Base-by-base conservation (phyloP, 35 echinoderm and acorn worm genomes). In the Apostichopus japonicus region DNA sequence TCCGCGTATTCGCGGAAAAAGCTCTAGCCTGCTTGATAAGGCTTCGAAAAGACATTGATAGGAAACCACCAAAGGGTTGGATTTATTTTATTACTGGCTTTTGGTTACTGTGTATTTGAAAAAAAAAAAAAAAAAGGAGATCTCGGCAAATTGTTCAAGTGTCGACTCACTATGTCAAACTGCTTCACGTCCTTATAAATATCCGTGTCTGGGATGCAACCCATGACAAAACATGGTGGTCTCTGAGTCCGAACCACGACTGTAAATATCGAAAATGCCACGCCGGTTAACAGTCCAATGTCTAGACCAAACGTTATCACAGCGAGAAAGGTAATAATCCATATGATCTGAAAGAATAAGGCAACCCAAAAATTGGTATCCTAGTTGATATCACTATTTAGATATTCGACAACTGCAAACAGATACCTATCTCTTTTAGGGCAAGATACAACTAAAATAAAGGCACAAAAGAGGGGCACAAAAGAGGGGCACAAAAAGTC, bases 121-220 rank as follows among this genome's bases (percentile, higher is more conserved):
- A 44, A 44, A 44, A 44, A 44, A 44, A 44, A 0, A 44, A 44
- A 44, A 44, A 44, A 4, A 44, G 33, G 33, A 44, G 33, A 44
- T 44, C 2, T 44, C 4, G 33, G 33, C 33, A 44, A 44, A 44
- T 44, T 44, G 33, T 44, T 4, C 33, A 44, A 44, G 33, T 44
- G 33, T 44, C 33, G 1, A 98, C 96, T 90, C 79, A 98, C 96
- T 65, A 22, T 75, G 23, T 83, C n/a, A 91, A 95, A 96, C 67
- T 95, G 93, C 5, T 86, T 72, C 14, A 94, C 24, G 81, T 99
- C 93, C 90, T 91, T 92, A 54, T 99, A 99, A n/a, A 99, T 96
- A 55, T 99, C 95, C 15, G 97, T 99, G 19, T 93, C 86, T 92
- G 95, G 93, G 21, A 99, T 99, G 65, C 86, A 86, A 15, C 95